These are phyloP conservation scores for Bombus ignitus DNA, from an alignment of 1,140 invertebrate species.

Conservation along the genomic window DNA sequence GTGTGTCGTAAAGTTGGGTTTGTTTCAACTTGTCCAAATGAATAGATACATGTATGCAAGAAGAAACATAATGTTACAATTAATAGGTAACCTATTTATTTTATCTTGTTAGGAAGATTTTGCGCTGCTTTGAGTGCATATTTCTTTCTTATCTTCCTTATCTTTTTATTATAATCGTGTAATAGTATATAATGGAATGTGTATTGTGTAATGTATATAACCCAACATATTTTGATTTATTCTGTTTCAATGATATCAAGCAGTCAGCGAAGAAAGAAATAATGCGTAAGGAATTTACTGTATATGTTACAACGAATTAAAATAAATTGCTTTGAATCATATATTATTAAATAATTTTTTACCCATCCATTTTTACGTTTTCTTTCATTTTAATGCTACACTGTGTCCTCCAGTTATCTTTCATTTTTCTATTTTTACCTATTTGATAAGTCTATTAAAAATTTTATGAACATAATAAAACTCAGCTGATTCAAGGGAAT, in stretches of 20 bases:
- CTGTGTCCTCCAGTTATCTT: not conserved
- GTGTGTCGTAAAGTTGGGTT: not conserved
- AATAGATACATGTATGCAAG: not conserved
- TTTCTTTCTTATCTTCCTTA: constrained; percentile 8
- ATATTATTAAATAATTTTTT: not conserved
- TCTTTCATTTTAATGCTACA: not conserved
- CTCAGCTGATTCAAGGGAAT: not conserved
- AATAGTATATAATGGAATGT: not conserved
- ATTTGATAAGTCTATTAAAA: not conserved
- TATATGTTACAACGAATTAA: not conserved
- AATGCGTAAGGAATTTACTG: not conserved
- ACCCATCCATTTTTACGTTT: not conserved
- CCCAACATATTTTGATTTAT: not conserved
- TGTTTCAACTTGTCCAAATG: not conserved
- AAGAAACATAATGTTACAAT: not conserved
- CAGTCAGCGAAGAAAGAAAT: not conserved
- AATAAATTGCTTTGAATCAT: not conserved
- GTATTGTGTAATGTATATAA: not conserved
- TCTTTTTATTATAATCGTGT: constrained; percentile 4
- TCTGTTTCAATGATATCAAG: not conserved
- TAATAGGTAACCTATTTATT: constrained; percentile 26
- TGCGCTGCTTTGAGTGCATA: not conserved
- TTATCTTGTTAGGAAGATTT: constrained; percentile 11
- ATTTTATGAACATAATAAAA: not conserved
- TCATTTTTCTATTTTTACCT: not conserved